phyloP scores from a whole-genome alignment of 2,888 invertebrate species.

The Habrosyne pyritoides region DNA sequence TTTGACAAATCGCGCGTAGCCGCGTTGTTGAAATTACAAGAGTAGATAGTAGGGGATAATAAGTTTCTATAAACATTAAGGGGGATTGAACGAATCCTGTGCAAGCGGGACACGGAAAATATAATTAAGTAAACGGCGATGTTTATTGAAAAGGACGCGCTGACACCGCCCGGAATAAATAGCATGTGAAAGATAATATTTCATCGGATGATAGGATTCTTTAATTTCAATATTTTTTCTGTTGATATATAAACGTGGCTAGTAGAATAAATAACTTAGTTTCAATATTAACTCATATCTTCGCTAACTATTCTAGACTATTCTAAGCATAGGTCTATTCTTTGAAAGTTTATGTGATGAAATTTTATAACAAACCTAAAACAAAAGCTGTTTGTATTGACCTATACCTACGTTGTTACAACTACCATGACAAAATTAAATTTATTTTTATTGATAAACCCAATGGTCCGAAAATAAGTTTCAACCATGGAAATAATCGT shows the following conservation, averaged over 20 bases:
- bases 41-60: conserved; percentile 36
- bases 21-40: background rate
- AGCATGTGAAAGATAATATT: conserved; percentile 64
- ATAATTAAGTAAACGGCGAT: conserved; percentile 66
- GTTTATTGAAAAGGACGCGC: conserved; percentile 66
- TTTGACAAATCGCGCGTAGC: background rate
- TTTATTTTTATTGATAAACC: conserved; percentile 24
- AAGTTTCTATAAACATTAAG: conserved; percentile 49
- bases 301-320: too few relatives aligned
- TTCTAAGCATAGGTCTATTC: too few relatives aligned
- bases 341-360: too few relatives aligned
- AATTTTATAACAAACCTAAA: conserved; percentile 38
- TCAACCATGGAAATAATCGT: conserved; percentile 23
- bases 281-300: too few relatives aligned
- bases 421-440: conserved; percentile 19
- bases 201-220: conserved; percentile 54
- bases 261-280: too few relatives aligned
- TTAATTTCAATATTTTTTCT: conserved; percentile 48
- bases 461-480: conserved; percentile 22
- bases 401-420: conserved; percentile 15
- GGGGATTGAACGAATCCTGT: conserved; percentile 49
- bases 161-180: conserved; percentile 58
- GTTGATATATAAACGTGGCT: conserved; percentile 43
- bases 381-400: conserved; percentile 27
- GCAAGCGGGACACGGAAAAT: conserved; percentile 61